Evolutionary conservation across 2,797 vertebrate genomes (phyloP), one percentile per base, ranked within the genome.

Genomic region (Sylvilagus floridanus): DNA sequence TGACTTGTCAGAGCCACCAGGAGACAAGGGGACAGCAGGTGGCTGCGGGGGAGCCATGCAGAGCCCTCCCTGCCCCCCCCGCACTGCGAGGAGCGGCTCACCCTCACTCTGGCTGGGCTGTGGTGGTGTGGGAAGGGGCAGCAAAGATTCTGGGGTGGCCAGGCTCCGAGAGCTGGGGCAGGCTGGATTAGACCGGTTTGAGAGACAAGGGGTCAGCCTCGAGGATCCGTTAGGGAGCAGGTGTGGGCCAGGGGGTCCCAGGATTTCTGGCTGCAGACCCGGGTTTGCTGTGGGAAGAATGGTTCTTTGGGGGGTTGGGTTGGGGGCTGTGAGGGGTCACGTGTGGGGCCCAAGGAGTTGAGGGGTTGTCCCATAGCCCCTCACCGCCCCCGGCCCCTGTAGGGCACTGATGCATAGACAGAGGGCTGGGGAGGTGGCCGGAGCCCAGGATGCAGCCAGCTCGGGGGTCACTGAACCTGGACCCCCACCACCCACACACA

Each of bases 341-440:
- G 17, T 62, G 28, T 69, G 17, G 0, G 24, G 24, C 13, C 30
- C n/a, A 63, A 21, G 26, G 52, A 19, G 13, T 76, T 60, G 35
- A 50, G n/a, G 13, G 76, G 50, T 28, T 21, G 47, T 9, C 10
- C 62, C 62, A 9, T 9, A 24, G 42, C 42, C 42, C 42, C 42
- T 47, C 42, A 47, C 42, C 10, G 11, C 11, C 24, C 42, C 6
- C n/a, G 11, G 42, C 42, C 60, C n/a, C 7, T 0, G 0, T 5
- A 17, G 71, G 8, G 24, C 37, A 4, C 13, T 32, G 28, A 50
- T 22, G 7, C 3, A 1, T 1, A 1, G 52, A 8, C 30, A 35
- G 22, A 69, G 63, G 7, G 13, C 7, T 14, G 4, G 13, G 69
- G 50, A 57, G 11, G 69, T 7, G 7, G 42, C 19, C 0, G 0